These are phyloP conservation scores for Heteronetta atricapilla DNA, from an alignment of 2,113 vertebrate species.

Conservation along the genomic window DNA sequence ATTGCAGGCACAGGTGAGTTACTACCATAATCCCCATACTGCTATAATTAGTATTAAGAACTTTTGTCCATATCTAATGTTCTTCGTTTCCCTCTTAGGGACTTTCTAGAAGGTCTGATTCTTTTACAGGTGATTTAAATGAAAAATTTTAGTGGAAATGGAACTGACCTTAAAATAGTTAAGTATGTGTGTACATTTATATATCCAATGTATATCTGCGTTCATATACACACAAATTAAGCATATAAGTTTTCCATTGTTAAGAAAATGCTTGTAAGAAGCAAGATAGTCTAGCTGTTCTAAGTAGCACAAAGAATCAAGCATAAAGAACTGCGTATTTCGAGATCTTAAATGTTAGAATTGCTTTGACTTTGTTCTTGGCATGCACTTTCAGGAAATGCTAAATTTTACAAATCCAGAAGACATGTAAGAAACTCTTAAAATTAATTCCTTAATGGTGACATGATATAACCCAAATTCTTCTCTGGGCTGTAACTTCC, in stretches of 20 bases:
- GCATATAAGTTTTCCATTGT: not conserved
- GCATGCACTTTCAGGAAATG: not conserved
- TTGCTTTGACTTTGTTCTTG: not conserved
- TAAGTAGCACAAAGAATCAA: not conserved
- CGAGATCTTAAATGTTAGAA: not conserved
- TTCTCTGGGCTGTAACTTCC: not conserved
- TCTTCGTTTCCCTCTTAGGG: not conserved
- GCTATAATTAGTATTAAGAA: fast-evolving
- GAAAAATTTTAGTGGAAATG: not conserved
- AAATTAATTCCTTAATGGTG: not conserved
- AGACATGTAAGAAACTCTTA: not conserved
- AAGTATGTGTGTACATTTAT: not conserved
- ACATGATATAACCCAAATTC: not conserved
- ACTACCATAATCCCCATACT: not conserved
- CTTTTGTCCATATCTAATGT: not conserved
- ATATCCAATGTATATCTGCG: no score
- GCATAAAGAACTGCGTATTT: not conserved
- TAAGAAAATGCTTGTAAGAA: not conserved
- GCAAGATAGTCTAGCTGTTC: no score
- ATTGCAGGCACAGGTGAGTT: not conserved
- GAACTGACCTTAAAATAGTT: not conserved
- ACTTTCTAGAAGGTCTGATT: not conserved
- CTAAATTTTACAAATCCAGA: not conserved
- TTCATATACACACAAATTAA: not conserved
- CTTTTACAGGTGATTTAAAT: not conserved